These are phyloP conservation scores for Melanostigma gelatinosum DNA, from an alignment of 2,113 vertebrate species.

Conservation along the genomic window DNA sequence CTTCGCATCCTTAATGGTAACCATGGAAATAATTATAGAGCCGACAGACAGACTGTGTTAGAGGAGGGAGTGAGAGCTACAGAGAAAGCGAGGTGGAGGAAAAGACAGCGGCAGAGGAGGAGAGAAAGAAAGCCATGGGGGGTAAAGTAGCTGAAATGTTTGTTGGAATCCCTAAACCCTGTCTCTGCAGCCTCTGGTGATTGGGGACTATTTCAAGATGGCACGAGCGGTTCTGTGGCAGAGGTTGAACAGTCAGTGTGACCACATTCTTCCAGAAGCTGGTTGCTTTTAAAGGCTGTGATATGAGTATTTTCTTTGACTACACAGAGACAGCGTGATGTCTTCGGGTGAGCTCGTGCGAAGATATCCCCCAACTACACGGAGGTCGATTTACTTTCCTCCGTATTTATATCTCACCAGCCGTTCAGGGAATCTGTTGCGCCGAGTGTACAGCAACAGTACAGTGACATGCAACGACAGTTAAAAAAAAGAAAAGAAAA, in stretches of 20 bases:
- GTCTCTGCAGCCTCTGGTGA: slow-evolving; percentile 13
- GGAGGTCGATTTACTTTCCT: slow-evolving; percentile 13
- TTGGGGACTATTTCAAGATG: slow-evolving; percentile 5
- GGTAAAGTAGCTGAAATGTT: slow-evolving; percentile 58
- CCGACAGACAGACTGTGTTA: slow-evolving; percentile 75
- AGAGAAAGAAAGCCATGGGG: slow-evolving; percentile 49
- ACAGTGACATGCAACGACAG: slow-evolving; percentile 25
- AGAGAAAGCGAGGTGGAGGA: slow-evolving; percentile 33
- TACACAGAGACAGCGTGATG: background rate
- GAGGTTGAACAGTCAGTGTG: slow-evolving; percentile 14
- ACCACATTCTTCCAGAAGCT: background rate
- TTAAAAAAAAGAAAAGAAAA: slow-evolving; percentile 55
- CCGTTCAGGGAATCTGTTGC: background rate
- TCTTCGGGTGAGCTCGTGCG: background rate
- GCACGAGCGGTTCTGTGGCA: background rate
- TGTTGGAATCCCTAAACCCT: slow-evolving; percentile 38
- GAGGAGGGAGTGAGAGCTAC: slow-evolving; percentile 32
- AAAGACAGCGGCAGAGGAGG: slow-evolving; percentile 32
- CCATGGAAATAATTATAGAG: slow-evolving; percentile 88
- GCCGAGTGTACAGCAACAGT: slow-evolving; percentile 19
- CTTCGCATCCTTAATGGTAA: slow-evolving; percentile 84
- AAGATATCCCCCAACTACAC: background rate
- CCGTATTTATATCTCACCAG: background rate
- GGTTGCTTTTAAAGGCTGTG: background rate
- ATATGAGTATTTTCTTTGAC: background rate